phyloP scores from a whole-genome alignment of 2,113 vertebrate genomes.

The Corvus moneduloides region DNA sequence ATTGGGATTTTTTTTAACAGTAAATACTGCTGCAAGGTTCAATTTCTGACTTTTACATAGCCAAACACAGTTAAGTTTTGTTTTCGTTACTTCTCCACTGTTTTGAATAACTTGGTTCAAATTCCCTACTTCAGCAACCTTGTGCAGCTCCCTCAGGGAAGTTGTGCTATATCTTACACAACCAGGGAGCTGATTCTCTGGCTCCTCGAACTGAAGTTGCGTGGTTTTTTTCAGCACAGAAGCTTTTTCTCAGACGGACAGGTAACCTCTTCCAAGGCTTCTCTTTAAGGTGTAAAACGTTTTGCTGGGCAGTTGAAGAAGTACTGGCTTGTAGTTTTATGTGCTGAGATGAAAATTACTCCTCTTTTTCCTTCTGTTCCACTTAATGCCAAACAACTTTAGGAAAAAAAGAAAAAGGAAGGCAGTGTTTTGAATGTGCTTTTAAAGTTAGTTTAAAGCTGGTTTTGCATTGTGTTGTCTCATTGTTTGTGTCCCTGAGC shows the following conservation, averaged over 20 bases:
- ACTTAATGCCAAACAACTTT: not conserved
- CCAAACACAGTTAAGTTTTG: not conserved
- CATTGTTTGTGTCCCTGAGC: not conserved
- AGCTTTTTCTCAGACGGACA: not conserved
- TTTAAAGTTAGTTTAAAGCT: not conserved
- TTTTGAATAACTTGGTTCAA: constrained; percentile 7
- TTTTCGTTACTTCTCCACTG: not conserved
- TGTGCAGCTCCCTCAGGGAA: not conserved
- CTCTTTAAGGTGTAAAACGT: not conserved
- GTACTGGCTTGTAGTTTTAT: not conserved
- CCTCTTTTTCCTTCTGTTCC: not conserved
- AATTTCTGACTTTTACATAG: not conserved
- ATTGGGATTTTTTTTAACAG: not conserved
- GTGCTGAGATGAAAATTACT: not conserved
- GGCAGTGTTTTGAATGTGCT: fast-evolving
- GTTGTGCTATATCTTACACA: not conserved
- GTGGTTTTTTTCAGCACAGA: not conserved
- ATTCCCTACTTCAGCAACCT: not conserved
- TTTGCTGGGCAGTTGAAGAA: not conserved
- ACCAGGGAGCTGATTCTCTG: not conserved
- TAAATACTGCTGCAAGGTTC: not conserved
- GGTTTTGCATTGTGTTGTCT: not conserved
- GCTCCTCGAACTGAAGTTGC: not conserved
- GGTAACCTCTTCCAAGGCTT: not conserved
- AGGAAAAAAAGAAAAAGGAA: fast-evolving